Base-by-base conservation (phyloP, 2,797 vertebrate species). In the Sitta carolinensis region DNA sequence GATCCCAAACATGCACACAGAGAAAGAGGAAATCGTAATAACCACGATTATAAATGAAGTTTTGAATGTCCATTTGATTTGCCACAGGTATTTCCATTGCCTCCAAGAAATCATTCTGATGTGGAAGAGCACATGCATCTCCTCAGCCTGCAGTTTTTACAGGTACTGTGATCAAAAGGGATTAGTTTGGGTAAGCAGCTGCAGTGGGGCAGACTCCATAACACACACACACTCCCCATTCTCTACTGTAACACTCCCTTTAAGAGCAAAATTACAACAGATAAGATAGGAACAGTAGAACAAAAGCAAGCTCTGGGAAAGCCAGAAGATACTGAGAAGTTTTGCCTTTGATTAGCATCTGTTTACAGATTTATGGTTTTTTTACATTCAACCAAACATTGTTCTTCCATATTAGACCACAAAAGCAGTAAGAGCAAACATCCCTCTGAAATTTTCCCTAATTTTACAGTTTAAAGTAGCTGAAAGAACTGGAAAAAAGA, bases 61-160 rank as follows among this genome's bases (percentile, higher is more conserved):
- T 90, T 77, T 94, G 70, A 93, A 97, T 78, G 73, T 69, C 94
- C 95, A 94, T 95, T 90, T 22, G 9, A 76, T 92, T 96, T 95
- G 90, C 92, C 82, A 82, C 59, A 76, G 57, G 61, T 87, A 97
- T 88, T 55, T 92, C 77, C 74, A 90, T 18, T 85, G 64, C 84
- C 75, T 89, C 69, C 84, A 73, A 86, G 76, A 77, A 93, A 78
- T 38, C 69, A 87, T 92, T 69, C 63, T 76, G 66, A 58, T 23
- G 79, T 12, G 6, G 64, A 95, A 75, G 62, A 93, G 89, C 66
- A 94, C 38, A 29, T 30, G 61, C 23, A 43, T 66, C 34, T 40
- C 85, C 84, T 96, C 80, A 55, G 47, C 27, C 42, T 92, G 29
- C 36, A 43, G 40, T 75, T 91, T 88, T 82, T 85, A 87, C 86